Evolutionary conservation across 2,797 vertebrate genomes (phyloP).

Genomic region (Harpagifer antarcticus): DNA sequence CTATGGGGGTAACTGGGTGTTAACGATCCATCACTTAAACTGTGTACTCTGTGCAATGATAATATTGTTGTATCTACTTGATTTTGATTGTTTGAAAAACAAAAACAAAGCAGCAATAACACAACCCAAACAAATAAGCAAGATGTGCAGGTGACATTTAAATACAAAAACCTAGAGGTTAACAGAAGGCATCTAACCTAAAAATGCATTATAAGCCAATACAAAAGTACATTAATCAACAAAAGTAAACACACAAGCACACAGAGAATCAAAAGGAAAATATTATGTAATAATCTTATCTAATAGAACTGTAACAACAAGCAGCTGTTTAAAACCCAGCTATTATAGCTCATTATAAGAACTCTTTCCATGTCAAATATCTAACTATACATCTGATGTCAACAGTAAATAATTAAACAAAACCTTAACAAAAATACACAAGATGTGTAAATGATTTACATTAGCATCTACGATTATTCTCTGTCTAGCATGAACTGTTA

Average conservation of each 20-base stretch:
- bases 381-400: neutral
- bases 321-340: neutral
- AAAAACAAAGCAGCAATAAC: too few species aligned
- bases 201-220: too few species aligned
- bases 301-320: neutral
- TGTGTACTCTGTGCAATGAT: neutral
- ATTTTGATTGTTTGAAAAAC: too few species aligned
- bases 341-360: neutral
- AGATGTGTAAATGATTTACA: neutral
- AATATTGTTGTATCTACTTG: neutral
- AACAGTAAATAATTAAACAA: neutral
- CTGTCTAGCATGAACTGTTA: neutral
- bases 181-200: too few species aligned
- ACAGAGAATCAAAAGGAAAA: too few species aligned
- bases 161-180: too few species aligned
- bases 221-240: too few species aligned
- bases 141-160: too few species aligned
- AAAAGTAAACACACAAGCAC: too few species aligned
- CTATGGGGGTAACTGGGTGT: too few species aligned
- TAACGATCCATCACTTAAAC: neutral
- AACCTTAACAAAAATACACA: slow-evolving; percentile 6
- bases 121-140: too few species aligned
- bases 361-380: neutral
- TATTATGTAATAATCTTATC: neutral
- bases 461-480: neutral